A percentile compares a stretch with the other conserved stretches of the same genome.
phyloP scores from a whole-genome alignment of 2,797 vertebrate species.

The Meda fulgida region DNA sequence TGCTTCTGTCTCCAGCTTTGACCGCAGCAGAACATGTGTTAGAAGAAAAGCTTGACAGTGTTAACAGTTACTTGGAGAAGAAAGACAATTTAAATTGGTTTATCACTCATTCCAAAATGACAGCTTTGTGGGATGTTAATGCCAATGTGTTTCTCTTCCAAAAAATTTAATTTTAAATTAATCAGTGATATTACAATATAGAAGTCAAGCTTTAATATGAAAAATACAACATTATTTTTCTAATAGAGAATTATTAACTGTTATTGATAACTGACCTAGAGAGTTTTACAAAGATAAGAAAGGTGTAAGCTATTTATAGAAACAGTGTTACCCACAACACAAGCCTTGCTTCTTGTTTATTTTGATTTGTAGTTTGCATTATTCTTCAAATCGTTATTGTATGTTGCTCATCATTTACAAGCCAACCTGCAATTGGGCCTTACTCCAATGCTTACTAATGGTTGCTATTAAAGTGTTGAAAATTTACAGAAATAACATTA shows the following conservation, averaged over 20 bases:
- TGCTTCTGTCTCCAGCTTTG: neutral
- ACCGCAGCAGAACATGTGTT: neutral
- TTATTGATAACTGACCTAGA: neutral
- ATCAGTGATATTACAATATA: neutral
- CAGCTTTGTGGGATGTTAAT: neutral
- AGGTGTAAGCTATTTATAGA: neutral
- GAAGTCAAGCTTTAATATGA: neutral
- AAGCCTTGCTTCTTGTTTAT: neutral
- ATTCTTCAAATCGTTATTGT: neutral
- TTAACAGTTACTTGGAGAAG: neutral
- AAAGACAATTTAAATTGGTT: neutral
- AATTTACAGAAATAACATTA: neutral
- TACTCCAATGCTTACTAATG: neutral
- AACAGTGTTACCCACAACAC: neutral
- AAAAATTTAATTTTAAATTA: neutral
- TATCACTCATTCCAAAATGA: neutral
- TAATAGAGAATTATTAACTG: neutral
- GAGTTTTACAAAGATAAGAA: neutral
- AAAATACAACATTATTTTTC: too few species aligned
- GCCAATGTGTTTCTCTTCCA: neutral
- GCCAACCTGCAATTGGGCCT: neutral
- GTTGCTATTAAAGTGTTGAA: neutral
- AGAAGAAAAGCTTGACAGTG: neutral
- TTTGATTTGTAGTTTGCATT: neutral
- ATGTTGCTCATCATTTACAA: neutral